phyloP scores from a whole-genome alignment of 2,888 invertebrate genomes.

The Drosophila infuscata region DNA sequence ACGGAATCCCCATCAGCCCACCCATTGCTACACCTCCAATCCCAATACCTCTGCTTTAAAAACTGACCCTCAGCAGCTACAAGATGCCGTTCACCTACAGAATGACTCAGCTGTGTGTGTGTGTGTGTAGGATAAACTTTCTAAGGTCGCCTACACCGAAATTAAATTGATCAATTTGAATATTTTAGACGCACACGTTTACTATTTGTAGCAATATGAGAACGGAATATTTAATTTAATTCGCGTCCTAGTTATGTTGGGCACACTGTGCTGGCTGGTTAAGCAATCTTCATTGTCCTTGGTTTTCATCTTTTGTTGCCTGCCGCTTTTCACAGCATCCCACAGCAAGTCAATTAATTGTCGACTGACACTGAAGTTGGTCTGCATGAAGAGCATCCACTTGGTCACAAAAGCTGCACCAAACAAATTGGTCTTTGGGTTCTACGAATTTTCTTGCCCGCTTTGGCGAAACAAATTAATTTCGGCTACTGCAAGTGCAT shows the following conservation, averaged over 20 bases:
- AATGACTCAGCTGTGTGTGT: constrained; percentile 31
- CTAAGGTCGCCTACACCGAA: background rate
- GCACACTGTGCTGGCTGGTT: background rate
- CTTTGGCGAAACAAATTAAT: constrained; percentile 44
- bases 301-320: constrained; percentile 5
- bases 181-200: background rate
- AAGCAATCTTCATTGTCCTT: background rate
- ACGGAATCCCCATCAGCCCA: background rate
- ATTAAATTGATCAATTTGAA: background rate
- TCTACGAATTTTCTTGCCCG: constrained; percentile 7
- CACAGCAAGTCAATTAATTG: constrained; percentile 61
- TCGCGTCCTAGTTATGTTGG: background rate
- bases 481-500: constrained; percentile 36
- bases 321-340: constrained; percentile 23
- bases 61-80: constrained; percentile 30
- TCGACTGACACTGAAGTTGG: constrained; percentile 47
- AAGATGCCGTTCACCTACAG: constrained; percentile 45
- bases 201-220: background rate
- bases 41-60: background rate
- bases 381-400: constrained; percentile 40
- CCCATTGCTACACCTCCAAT: background rate
- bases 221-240: background rate
- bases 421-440: constrained; percentile 43
- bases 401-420: constrained; percentile 26
- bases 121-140: constrained; percentile 3